A percentile compares a stretch with the other conserved stretches of the same genome.
Conservation (phyloP, 2,888 invertebrate genomes). For the Crioceris asparagi region DNA sequence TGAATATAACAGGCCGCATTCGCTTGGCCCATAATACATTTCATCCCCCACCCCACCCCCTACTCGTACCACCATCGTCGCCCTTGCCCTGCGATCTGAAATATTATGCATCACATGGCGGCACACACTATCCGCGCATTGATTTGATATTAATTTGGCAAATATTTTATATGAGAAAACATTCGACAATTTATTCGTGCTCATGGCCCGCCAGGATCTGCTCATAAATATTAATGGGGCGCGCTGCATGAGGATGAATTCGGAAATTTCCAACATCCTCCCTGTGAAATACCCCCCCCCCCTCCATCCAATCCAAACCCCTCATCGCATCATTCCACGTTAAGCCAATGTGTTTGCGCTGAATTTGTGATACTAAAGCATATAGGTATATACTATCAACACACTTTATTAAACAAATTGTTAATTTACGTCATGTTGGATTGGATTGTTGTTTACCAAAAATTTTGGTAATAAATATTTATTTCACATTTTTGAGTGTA, state of each 20-base stretch:
- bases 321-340: not conserved
- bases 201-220: slow-evolving; percentile 27
- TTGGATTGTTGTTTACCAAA: too few species aligned
- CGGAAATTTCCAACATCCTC: slow-evolving; percentile 21
- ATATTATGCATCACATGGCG: slow-evolving; percentile 29
- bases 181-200: slow-evolving; percentile 34
- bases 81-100: slow-evolving; percentile 24
- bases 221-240: slow-evolving; percentile 35
- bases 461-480: too few species aligned
- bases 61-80: slow-evolving; percentile 16
- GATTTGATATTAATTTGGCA: slow-evolving; percentile 34
- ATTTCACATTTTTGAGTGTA: too few species aligned
- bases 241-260: too few species aligned
- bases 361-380: too few species aligned
- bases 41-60: slow-evolving; percentile 5
- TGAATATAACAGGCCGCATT: not conserved
- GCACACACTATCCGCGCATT: too few species aligned
- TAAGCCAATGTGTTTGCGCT: too few species aligned
- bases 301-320: not conserved
- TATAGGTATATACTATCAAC: too few species aligned
- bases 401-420: slow-evolving; percentile 22
- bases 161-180: slow-evolving; percentile 35
- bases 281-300: slow-evolving; percentile 1
- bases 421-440: slow-evolving; percentile 14
- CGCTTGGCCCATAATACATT: slow-evolving; percentile 1